Evolutionary conservation across 2,797 vertebrate genomes (phyloP).

Genomic region (Lepus oiostolus): DNA sequence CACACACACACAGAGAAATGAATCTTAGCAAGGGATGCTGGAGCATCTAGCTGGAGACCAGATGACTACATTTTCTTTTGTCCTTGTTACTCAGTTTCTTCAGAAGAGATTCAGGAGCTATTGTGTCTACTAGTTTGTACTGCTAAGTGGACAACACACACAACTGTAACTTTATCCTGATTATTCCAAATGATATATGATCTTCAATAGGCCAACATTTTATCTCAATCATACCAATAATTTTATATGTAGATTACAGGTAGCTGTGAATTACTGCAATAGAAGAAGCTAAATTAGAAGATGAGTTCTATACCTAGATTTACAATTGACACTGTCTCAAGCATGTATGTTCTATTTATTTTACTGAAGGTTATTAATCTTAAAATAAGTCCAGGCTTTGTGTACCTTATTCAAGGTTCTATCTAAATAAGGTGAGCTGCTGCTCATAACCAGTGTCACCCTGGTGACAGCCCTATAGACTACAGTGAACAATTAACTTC

Average conservation of each 20-base stretch:
- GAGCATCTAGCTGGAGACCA: background rate
- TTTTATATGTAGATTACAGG: background rate
- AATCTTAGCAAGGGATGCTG: background rate
- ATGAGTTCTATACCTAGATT: background rate
- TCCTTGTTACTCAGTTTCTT: background rate
- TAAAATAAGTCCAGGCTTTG: background rate
- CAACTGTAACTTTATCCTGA: background rate
- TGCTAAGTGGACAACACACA: background rate
- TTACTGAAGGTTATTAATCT: constrained; percentile 16
- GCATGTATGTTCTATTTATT: background rate
- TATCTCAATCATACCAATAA: constrained; percentile 39
- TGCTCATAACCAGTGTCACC: background rate
- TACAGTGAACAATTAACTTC: background rate
- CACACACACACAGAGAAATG: background rate
- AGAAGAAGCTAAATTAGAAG: constrained; percentile 36
- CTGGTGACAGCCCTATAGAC: background rate
- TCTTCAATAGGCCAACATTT: constrained; percentile 46
- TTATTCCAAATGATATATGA: background rate
- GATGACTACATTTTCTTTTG: background rate
- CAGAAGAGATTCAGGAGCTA: background rate
- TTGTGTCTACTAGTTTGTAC: background rate
- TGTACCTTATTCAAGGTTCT: background rate
- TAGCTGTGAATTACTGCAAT: background rate
- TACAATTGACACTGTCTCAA: background rate
- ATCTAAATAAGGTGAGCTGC: background rate